A percentile compares a stretch with the other conserved stretches of the same genome.
Evolutionary conservation across 2,113 vertebrate genomes (phyloP).

Genomic region (Notarius lentiginosus): DNA sequence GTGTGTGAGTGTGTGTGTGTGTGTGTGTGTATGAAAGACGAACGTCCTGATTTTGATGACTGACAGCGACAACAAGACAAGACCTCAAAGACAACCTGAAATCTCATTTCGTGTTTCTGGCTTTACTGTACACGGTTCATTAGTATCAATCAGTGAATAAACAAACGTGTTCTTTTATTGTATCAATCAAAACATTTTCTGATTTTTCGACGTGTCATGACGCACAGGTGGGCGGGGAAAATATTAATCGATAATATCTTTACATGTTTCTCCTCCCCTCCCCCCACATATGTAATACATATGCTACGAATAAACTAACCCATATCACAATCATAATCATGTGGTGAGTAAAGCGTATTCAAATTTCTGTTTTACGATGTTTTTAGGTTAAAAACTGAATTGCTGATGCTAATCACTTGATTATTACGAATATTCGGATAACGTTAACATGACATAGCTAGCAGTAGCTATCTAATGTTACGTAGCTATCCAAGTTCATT

Average conservation of each 20-base stretch:
- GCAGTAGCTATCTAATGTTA: neutral
- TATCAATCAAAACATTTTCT: neutral
- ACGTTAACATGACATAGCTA: neutral
- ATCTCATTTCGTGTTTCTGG: neutral
- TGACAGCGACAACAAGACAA: neutral
- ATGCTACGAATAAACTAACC: neutral
- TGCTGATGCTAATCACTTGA: neutral
- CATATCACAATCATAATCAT: neutral
- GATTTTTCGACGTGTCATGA: neutral
- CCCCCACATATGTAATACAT: neutral
- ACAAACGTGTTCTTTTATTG: neutral
- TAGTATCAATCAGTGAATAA: neutral
- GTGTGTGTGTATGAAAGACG: neutral
- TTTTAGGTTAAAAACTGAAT: neutral
- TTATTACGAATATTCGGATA: neutral
- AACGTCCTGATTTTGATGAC: conserved; percentile 14
- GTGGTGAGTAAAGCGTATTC: too few relatives aligned
- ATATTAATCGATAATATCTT: neutral
- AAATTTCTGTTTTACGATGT: neutral
- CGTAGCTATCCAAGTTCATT: neutral
- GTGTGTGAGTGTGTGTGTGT: neutral
- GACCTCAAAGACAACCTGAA: neutral
- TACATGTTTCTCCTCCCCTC: neutral
- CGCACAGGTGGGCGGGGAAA: neutral
- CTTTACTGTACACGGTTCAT: neutral